These are phyloP conservation scores for Hucho hucho DNA, from an alignment of 2,113 vertebrate genomes.

Conservation along the genomic window DNA sequence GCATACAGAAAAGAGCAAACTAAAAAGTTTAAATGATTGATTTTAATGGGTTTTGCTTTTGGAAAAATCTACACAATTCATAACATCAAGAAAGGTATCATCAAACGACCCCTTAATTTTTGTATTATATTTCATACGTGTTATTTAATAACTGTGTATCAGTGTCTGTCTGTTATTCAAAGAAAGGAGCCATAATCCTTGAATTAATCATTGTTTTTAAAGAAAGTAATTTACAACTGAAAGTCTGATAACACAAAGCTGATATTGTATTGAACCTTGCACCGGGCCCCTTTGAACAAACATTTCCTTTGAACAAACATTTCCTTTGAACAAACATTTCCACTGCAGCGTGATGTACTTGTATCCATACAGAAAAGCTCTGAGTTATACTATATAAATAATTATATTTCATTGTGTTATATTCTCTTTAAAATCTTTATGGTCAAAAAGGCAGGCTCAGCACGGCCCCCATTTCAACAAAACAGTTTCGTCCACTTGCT, in stretches of 20 bases:
- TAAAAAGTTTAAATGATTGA: slow-evolving; percentile 46
- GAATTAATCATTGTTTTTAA: slow-evolving; percentile 44
- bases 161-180: slow-evolving; percentile 45
- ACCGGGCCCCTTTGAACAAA: neutral
- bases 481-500: neutral
- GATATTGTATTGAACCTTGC: slow-evolving; percentile 9
- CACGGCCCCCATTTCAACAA: neutral
- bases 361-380: neutral
- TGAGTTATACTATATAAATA: neutral
- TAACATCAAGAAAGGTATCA: slow-evolving; percentile 59
- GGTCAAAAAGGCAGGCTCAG: neutral
- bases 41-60: slow-evolving; percentile 59
- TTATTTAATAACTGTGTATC: slow-evolving; percentile 46
- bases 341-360: neutral
- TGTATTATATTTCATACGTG: slow-evolving; percentile 32
- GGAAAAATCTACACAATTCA: slow-evolving; percentile 54
- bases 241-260: slow-evolving; percentile 24
- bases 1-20: neutral
- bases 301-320: neutral
- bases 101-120: slow-evolving; percentile 51
- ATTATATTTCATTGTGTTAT: slow-evolving; percentile 6
- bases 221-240: slow-evolving; percentile 38
- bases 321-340: slow-evolving; percentile 4
- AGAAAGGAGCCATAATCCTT: slow-evolving; percentile 45
- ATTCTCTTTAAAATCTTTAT: neutral